Evolutionary conservation across 2,888 invertebrate species (phyloP).

Genomic region (Hemithea aestivaria): DNA sequence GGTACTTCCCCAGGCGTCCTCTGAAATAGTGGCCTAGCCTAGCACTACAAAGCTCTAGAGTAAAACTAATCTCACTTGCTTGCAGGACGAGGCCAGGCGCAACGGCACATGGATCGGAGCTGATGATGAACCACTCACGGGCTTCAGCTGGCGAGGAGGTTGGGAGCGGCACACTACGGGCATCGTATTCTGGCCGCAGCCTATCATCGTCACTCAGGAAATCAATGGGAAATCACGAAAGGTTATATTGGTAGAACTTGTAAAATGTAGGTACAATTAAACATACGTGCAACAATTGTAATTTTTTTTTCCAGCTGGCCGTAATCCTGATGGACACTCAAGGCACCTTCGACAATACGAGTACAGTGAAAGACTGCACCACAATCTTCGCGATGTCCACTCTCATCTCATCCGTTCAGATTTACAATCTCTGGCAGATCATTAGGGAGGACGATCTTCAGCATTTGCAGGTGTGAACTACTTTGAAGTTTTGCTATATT

Average conservation of each 20-base stretch:
- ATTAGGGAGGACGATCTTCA: slow-evolving; percentile 97
- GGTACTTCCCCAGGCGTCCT: too few relatives aligned
- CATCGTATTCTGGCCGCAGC: slow-evolving; percentile 92
- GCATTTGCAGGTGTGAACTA: slow-evolving; percentile 84
- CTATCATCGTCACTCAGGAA: slow-evolving; percentile 83
- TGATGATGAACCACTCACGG: slow-evolving; percentile 84
- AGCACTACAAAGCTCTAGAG: too few relatives aligned
- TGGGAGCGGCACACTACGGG: slow-evolving; percentile 95
- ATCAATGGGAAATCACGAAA: slow-evolving; percentile 8
- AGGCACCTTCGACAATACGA: slow-evolving; percentile 95
- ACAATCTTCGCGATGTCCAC: slow-evolving; percentile 86
- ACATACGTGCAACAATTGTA: neutral
- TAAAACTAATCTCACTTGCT: slow-evolving; percentile 1
- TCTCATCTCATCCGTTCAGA: slow-evolving; percentile 95
- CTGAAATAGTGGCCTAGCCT: too few relatives aligned
- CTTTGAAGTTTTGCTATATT: neutral
- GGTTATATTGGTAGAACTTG: too few relatives aligned
- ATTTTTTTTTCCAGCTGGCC: slow-evolving; percentile 14
- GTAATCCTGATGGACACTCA: slow-evolving; percentile 82
- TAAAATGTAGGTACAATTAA: too few relatives aligned
- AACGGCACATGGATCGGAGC: slow-evolving; percentile 87
- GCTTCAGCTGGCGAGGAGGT: slow-evolving; percentile 95
- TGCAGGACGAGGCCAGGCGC: slow-evolving; percentile 15
- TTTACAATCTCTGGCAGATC: slow-evolving; percentile 88
- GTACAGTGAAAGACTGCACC: slow-evolving; percentile 95